Percentiles rank a stretch among this genome's conserved stretches.
Evolutionary conservation across 2,888 invertebrate species (phyloP).

Genomic region (Meganola albula): DNA sequence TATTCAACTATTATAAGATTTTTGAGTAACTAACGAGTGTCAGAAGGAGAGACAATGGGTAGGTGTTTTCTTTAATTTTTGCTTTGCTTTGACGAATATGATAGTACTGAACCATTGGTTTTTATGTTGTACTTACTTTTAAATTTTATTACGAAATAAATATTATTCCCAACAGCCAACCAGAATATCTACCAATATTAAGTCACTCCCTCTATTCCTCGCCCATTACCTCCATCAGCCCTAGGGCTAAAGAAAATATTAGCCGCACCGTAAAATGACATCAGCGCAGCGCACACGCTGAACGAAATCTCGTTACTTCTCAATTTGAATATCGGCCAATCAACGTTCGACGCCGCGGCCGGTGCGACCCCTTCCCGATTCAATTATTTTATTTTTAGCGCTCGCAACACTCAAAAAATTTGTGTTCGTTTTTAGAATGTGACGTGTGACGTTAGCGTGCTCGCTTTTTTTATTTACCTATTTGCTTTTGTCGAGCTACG

Average conservation of each 20-base stretch:
- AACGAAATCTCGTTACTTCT: conserved; percentile 56
- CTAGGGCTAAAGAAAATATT: conserved; percentile 61
- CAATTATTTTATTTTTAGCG: conserved; percentile 51
- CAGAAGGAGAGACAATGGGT: no score
- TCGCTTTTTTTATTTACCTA: no score
- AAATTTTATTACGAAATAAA: no score
- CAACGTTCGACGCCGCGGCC: conserved; percentile 53
- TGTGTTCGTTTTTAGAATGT: no score
- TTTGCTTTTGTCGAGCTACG: no score
- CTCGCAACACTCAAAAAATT: conserved; percentile 35
- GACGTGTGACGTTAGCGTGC: no score
- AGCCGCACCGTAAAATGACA: conserved; percentile 61
- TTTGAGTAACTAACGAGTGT: no score
- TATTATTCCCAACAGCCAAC: conserved; percentile 19
- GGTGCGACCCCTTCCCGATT: conserved; percentile 55
- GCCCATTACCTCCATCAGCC: conserved; percentile 47
- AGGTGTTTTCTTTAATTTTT: no score
- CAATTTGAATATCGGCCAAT: conserved; percentile 76
- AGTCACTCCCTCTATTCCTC: conserved; percentile 61
- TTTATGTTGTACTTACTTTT: no score
- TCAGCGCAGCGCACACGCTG: conserved; percentile 58
- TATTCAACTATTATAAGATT: no score
- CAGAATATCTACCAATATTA: conserved; percentile 32
- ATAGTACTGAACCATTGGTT: no score
- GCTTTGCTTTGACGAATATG: no score